These are phyloP conservation scores for Oligia fasciuncula DNA, from an alignment of 2,888 invertebrate species.

Conservation along the genomic window DNA sequence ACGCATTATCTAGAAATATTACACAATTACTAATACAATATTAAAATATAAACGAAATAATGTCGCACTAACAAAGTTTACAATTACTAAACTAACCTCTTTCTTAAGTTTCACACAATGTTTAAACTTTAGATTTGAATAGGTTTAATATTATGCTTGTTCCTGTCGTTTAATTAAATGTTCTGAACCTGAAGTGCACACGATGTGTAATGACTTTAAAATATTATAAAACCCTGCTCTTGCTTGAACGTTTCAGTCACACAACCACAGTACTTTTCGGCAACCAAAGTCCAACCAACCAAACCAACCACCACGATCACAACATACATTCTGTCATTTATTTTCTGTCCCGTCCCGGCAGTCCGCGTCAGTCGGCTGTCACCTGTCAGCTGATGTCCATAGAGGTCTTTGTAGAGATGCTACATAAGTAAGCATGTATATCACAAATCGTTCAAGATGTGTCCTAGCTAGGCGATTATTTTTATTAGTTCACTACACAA, in stretches of 20 bases:
- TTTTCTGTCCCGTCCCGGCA: no score
- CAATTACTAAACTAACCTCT: constrained; percentile 53
- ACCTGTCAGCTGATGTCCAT: no score
- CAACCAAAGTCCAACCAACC: no score
- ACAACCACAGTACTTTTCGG: neutral
- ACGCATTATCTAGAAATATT: constrained; percentile 73
- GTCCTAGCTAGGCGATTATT: no score
- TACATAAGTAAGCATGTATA: no score
- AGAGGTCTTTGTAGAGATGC: no score
- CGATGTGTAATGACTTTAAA: neutral
- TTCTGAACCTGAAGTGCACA: neutral
- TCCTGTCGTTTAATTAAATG: neutral
- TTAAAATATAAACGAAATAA: constrained; percentile 13
- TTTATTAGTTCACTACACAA: no score
- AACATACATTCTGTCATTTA: no score
- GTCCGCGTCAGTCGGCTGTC: no score
- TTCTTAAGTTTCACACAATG: neutral
- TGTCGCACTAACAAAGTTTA: constrained; percentile 16
- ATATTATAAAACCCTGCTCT: neutral
- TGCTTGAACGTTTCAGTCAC: neutral
- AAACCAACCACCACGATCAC: no score
- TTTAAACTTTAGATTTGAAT: neutral
- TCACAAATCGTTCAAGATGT: no score
- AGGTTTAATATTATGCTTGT: neutral
- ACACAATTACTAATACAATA: constrained; percentile 5